These are phyloP conservation scores for Acanthisitta chloris DNA, from an alignment of 2,113 vertebrate genomes.

Conservation along the genomic window DNA sequence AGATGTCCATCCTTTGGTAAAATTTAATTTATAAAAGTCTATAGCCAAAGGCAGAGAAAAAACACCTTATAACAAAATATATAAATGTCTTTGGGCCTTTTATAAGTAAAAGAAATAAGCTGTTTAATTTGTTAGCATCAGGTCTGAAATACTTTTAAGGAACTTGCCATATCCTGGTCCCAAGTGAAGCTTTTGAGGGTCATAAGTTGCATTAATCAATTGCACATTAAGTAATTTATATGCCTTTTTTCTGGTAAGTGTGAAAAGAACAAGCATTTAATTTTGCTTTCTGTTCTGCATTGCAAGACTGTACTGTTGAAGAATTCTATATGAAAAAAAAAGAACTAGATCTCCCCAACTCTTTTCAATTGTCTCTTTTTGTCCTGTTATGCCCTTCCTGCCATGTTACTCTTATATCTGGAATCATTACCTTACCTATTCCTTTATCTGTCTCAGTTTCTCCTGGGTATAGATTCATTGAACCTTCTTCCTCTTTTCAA, in stretches of 20 bases:
- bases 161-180: not conserved
- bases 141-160: not conserved
- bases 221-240: not conserved
- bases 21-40: not conserved
- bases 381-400: not conserved
- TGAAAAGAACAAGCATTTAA: not conserved
- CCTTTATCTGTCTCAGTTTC: not conserved
- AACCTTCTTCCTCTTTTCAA: not conserved
- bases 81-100: not conserved
- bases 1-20: not conserved
- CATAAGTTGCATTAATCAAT: not conserved
- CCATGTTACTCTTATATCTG: not conserved
- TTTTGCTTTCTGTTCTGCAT: not conserved
- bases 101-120: not conserved
- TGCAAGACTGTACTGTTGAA: not conserved
- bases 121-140: not conserved
- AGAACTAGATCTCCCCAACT: not conserved
- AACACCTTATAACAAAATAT: not conserved
- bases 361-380: not conserved
- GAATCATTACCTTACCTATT: not conserved
- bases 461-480: not conserved
- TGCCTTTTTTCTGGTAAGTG: not conserved
- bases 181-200: not conserved
- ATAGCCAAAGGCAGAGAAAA: not conserved
- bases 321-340: not conserved